Base-by-base conservation (phyloP, 2,797 vertebrate genomes). In the Urosaurus nigricauda region DNA sequence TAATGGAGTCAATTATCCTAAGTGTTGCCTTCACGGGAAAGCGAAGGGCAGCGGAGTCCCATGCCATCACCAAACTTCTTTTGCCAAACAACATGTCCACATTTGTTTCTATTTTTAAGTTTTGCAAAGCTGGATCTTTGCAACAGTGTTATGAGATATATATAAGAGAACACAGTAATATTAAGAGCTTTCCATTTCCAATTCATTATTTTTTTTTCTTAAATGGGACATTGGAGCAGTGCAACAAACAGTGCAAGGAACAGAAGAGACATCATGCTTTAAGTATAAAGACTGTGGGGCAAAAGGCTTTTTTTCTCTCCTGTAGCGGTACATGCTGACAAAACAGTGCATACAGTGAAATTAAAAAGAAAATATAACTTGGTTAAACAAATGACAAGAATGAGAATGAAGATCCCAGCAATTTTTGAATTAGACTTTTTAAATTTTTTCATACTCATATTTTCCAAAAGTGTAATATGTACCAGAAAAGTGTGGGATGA, bases 351-450 rank as follows among this genome's bases (percentile, higher is more conserved):
- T 94, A 97, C 94, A 97, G 93, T 91, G 94, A 95, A 94, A 97
- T 92, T 51, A 73, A 35, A 96, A 96, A 96, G 95, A 95, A 95
- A 89, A 90, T 93, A 91, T 92, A 29, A 95, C 91, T 87, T 94
- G 94, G 94, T 96, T 96, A 95, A 97, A 98, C 97, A 98, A 97
- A 98, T 97, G 98, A 98, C 97, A 98, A 97, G 96, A 97, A 97
- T 97, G 97, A 97, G 97, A 96, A 97, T 97, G 97, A 96, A 96
- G 92, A 96, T 93, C 94, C 96, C 96, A 97, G 96, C 88, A 96
- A 93, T 79, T 94, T 96, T 95, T 92, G 83, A 89, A 95, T 73
- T 92, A 91, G 92, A 26, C 19, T 58, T n/a, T 77, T 68, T 35
- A 37, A 51, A 90, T 71, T 94, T 94, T 90, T 84, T 87, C 37